Conservation (phyloP, 2,797 vertebrate species). For the Mastacembelus armatus region DNA sequence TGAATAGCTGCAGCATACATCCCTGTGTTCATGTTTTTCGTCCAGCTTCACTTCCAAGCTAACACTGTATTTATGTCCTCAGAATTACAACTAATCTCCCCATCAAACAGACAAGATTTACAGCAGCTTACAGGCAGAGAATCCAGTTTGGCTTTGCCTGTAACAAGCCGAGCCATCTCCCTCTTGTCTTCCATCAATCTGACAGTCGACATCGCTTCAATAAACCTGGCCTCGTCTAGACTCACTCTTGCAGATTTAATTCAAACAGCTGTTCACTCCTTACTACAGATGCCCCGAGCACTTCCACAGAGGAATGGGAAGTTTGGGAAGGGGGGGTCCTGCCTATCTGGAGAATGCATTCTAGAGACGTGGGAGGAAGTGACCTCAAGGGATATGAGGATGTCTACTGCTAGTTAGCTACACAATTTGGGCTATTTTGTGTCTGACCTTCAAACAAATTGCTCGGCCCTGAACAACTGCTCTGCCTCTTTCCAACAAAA, state of each 20-base stretch:
- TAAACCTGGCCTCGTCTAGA: conserved; percentile 82
- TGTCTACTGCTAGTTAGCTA: conserved; percentile 63
- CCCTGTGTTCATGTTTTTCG: conserved; percentile 44
- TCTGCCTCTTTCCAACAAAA: no score
- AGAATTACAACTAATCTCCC: conserved; percentile 77
- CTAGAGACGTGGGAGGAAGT: conserved; percentile 53
- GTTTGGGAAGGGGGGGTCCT: background rate
- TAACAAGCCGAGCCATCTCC: conserved; percentile 71
- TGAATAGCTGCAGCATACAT: conserved; percentile 4
- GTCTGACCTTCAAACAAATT: conserved; percentile 56
- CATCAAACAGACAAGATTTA: conserved; percentile 77
- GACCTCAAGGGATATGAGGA: conserved; percentile 56
- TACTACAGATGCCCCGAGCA: conserved; percentile 68
- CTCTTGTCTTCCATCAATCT: conserved; percentile 83
- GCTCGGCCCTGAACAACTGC: conserved; percentile 53
- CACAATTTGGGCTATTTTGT: conserved; percentile 63
- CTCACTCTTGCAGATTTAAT: conserved; percentile 83
- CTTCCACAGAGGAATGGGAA: conserved; percentile 64
- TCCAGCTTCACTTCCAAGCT: conserved; percentile 58
- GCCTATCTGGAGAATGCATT: conserved; percentile 43
- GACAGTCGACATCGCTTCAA: conserved; percentile 84
- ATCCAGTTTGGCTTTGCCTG: conserved; percentile 72
- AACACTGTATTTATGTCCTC: conserved; percentile 70
- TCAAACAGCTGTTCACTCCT: conserved; percentile 84
- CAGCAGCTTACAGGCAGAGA: conserved; percentile 71